Conservation (phyloP, 2,113 vertebrate species). For the Phodopus roborovskii region DNA sequence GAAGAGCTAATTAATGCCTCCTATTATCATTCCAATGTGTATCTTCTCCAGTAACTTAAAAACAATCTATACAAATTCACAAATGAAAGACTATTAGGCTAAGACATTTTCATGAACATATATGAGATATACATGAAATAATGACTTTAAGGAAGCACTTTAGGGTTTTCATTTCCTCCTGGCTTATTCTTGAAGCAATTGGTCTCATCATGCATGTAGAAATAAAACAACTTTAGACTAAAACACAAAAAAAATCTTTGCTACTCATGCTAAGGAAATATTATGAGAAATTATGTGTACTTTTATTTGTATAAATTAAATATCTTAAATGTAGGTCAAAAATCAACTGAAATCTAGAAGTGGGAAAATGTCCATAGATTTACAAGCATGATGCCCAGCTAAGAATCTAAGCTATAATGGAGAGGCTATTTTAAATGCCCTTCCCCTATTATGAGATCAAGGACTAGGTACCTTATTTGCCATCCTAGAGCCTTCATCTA, state of each 20-base stretch:
- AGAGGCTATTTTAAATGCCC: no score
- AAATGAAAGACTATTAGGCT: slow-evolving; percentile 11
- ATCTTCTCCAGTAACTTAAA: background rate
- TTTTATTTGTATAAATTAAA: background rate
- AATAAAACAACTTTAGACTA: background rate
- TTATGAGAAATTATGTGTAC: background rate
- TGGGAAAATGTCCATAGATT: no score
- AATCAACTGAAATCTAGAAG: background rate
- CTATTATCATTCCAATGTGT: background rate
- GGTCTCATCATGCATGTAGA: background rate
- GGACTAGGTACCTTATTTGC: no score
- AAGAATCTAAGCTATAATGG: no score
- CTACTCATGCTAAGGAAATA: background rate
- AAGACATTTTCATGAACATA: slow-evolving; percentile 2
- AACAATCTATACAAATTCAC: background rate
- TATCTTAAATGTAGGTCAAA: slow-evolving; percentile 21
- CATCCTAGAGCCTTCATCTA: no score
- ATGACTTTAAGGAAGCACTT: background rate
- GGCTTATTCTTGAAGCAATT: background rate
- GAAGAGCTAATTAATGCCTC: background rate
- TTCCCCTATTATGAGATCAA: no score
- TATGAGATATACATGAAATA: background rate
- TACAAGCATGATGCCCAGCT: no score
- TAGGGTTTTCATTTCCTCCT: background rate
- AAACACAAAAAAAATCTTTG: background rate